Evolutionary conservation across 2,113 vertebrate species (phyloP).

Genomic region (Leucopsar rothschildi): DNA sequence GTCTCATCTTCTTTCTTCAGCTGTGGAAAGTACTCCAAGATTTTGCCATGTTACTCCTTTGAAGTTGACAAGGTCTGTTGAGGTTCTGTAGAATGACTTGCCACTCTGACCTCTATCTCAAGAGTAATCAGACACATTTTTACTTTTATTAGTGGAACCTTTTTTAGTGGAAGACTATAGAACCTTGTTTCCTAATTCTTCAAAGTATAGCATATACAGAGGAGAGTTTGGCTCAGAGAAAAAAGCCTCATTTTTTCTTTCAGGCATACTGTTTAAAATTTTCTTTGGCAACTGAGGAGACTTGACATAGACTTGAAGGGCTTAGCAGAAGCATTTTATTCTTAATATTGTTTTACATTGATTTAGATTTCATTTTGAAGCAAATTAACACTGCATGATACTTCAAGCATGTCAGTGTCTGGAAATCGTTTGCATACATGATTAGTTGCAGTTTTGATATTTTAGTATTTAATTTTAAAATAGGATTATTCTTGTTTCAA

Average conservation of each 20-base stretch:
- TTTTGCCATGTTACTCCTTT: neutral
- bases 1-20: neutral
- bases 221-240: neutral
- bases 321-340: neutral
- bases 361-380: neutral
- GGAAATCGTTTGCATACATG: neutral
- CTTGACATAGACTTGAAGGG: neutral
- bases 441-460: neutral
- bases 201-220: neutral
- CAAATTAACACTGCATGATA: neutral
- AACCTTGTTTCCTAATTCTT: neutral
- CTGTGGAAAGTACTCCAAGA: neutral
- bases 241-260: neutral
- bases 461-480: neutral
- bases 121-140: neutral
- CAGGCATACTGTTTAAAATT: neutral
- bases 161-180: neutral
- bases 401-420: neutral
- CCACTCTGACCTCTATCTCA: rapidly evolving
- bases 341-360: neutral
- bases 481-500: neutral
- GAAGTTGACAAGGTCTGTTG: neutral
- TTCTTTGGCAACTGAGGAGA: neutral
- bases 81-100: neutral
- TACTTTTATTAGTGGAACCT: neutral